phyloP scores from a whole-genome alignment of 2,797 vertebrate genomes.

The Lutjanus argentimaculatus region DNA sequence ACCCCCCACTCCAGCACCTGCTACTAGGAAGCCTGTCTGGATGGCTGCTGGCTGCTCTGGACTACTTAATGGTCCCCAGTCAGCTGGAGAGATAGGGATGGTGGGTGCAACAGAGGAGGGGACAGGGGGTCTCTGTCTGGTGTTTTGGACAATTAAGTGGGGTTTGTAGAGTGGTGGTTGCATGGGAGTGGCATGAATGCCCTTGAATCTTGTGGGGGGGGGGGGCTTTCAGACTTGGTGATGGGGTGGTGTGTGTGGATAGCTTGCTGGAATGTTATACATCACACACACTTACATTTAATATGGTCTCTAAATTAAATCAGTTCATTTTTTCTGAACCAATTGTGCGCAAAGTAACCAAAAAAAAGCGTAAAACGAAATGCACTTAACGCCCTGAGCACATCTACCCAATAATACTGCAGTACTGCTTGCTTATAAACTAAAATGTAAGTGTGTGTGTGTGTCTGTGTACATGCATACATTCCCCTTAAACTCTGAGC shows the following conservation, averaged over 20 bases:
- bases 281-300: conserved; percentile 4
- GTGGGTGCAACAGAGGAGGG: conserved; percentile 41
- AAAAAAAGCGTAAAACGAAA: conserved; percentile 16
- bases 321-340: neutral
- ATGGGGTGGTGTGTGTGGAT: conserved; percentile 1
- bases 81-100: conserved; percentile 74
- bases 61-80: conserved; percentile 80
- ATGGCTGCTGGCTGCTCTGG: conserved; percentile 64
- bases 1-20: conserved; percentile 80
- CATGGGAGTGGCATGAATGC: conserved; percentile 52
- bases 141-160: conserved; percentile 60
- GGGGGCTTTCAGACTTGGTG: conserved; percentile 35
- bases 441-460: neutral
- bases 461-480: conserved; percentile 1
- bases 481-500: conserved; percentile 48
- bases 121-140: conserved; percentile 66
- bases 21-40: conserved; percentile 76
- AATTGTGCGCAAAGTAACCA: conserved; percentile 4
- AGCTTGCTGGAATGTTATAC: conserved; percentile 35
- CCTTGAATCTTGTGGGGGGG: conserved; percentile 46
- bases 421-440: conserved; percentile 7
- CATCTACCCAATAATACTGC: conserved; percentile 6
- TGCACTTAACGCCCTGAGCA: conserved; percentile 12
- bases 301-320: neutral
- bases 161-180: conserved; percentile 53